Evolutionary conservation across 2,888 invertebrate species (phyloP).

Genomic region (Galerucella nymphaeae): DNA sequence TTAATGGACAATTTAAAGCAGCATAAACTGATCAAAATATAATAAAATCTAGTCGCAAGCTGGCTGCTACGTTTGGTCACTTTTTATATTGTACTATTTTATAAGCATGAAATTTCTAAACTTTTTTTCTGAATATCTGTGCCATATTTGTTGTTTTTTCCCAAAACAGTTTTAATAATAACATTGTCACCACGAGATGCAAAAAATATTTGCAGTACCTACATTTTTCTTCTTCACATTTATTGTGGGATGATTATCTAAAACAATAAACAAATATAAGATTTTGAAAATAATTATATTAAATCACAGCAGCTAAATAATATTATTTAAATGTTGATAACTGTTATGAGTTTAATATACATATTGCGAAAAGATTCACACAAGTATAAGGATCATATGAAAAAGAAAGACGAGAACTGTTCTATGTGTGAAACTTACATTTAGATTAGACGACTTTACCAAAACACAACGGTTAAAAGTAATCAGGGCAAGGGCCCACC

Average conservation of each 20-base stretch:
- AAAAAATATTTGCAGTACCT: not conserved
- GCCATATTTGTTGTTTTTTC: conserved; percentile 24
- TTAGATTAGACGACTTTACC: too few relatives aligned
- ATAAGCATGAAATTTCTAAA: conserved; percentile 4
- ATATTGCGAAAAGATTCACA: too few relatives aligned
- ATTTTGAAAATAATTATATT: not conserved
- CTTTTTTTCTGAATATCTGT: conserved; percentile 19
- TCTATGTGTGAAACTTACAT: too few relatives aligned
- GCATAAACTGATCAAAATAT: not conserved
- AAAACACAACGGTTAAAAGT: too few relatives aligned
- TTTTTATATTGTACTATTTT: conserved; percentile 22
- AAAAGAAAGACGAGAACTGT: too few relatives aligned
- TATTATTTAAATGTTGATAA: too few relatives aligned
- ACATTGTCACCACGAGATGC: not conserved
- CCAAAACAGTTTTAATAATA: conserved; percentile 5
- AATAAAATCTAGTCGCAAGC: conserved; percentile 29
- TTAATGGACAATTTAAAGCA: not conserved
- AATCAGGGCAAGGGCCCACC: too few relatives aligned
- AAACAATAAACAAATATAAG: not conserved
- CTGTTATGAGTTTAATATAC: too few relatives aligned
- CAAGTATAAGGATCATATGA: too few relatives aligned
- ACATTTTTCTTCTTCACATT: not conserved
- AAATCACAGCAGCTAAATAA: too few relatives aligned
- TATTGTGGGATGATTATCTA: not conserved
- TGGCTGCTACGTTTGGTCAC: conserved; percentile 36